A percentile compares a stretch with the other conserved stretches of the same genome.
phyloP scores from a whole-genome alignment of 2,888 invertebrate species.

The Hermaeophaga mercurialis region DNA sequence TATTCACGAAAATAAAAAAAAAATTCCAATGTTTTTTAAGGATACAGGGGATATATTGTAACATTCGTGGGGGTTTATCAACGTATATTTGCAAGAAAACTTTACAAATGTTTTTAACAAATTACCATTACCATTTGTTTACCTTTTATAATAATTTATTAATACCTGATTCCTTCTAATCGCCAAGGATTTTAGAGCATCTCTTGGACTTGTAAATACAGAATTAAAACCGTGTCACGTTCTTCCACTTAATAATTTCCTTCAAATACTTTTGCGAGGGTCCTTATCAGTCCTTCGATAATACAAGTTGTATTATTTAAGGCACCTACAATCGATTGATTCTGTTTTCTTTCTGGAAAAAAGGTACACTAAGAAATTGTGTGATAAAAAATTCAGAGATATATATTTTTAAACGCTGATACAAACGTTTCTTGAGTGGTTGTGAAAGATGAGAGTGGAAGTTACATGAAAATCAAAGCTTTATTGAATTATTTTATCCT shows the following conservation, averaged over 20 bases:
- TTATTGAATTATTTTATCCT: not conserved
- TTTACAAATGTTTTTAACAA: too few relatives aligned
- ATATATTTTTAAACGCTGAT: constrained; percentile 8
- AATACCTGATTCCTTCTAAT: too few relatives aligned
- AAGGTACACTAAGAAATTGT: constrained; percentile 12
- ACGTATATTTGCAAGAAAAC: too few relatives aligned
- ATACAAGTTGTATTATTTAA: constrained; percentile 6
- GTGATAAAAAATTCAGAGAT: constrained; percentile 11
- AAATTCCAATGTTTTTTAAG: too few relatives aligned
- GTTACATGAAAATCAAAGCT: not conserved
- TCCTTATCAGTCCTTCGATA: not conserved
- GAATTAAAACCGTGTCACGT: constrained; percentile 4
- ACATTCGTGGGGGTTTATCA: too few relatives aligned
- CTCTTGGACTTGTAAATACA: not conserved
- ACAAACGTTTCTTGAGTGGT: not conserved
- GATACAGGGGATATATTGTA: too few relatives aligned
- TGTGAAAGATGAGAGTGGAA: not conserved
- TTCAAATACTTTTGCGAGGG: not conserved
- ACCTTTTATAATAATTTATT: too few relatives aligned
- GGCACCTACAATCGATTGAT: constrained; percentile 4
- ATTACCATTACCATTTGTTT: too few relatives aligned
- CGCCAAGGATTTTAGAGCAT: constrained; percentile 13
- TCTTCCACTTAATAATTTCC: not conserved
- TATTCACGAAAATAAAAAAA: too few relatives aligned
- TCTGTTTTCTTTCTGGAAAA: not conserved